phyloP scores from a whole-genome alignment of 2,888 invertebrate genomes.

The Koerneria pararmatus region DNA sequence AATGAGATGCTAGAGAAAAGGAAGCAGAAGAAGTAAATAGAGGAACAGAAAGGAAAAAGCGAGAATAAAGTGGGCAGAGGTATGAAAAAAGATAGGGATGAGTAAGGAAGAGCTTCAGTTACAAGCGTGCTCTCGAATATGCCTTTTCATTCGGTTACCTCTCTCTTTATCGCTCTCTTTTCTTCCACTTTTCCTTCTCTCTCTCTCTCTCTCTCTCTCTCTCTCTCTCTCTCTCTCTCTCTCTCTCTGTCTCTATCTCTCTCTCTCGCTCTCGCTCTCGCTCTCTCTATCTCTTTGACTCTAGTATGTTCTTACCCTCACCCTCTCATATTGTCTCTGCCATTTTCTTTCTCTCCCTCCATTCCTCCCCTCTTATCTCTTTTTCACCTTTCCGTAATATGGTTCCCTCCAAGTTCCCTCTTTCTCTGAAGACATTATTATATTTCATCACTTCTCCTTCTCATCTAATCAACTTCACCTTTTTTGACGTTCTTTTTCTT shows the following conservation, averaged over 20 bases:
- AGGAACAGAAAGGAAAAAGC: neutral
- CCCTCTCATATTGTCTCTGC: constrained; percentile 5
- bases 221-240: no score
- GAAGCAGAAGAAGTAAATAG: constrained; percentile 4
- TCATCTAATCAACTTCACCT: no score
- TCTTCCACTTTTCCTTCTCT: neutral
- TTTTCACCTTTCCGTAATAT: constrained; percentile 1
- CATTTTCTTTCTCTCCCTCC: neutral
- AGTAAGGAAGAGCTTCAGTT: neutral
- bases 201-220: no score
- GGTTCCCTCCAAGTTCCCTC: no score
- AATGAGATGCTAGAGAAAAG: constrained; percentile 5
- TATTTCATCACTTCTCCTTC: constrained; percentile 7
- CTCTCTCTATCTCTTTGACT: no score
- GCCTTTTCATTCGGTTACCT: neutral
- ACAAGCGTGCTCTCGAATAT: no score
- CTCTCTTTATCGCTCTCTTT: neutral
- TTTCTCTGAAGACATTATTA: constrained; percentile 16
- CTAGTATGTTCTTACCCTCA: neutral
- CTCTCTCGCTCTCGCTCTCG: no score
- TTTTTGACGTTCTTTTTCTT: no score
- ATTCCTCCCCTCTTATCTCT: neutral
- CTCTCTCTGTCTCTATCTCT: no score
- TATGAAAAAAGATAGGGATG: neutral
- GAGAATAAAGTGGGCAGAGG: neutral